Percentiles rank a stretch among this genome's conserved stretches.
Evolutionary conservation across 2,797 vertebrate genomes (phyloP).

Genomic region (Poeciliopsis infans): DNA sequence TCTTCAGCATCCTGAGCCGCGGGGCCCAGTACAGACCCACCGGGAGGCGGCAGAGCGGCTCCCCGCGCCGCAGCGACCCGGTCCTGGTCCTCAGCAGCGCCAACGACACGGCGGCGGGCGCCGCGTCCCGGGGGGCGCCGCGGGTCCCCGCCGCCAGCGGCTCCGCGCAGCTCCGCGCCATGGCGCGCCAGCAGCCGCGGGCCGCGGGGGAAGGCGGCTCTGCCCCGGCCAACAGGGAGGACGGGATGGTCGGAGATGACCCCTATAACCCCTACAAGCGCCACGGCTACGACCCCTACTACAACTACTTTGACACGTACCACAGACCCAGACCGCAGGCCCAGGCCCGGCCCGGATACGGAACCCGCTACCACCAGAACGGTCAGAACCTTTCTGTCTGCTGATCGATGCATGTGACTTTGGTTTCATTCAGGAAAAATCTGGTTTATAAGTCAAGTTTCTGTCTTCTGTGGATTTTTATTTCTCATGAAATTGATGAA

Average conservation of each 20-base stretch:
- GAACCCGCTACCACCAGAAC: conserved; percentile 88
- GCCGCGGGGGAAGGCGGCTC: conserved; percentile 1
- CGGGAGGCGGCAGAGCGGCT: conserved; percentile 54
- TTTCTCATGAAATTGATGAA: neutral
- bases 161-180: conserved; percentile 69
- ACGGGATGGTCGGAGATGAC: conserved; percentile 88
- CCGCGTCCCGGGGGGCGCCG: conserved; percentile 27
- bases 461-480: neutral
- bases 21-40: conserved; percentile 85
- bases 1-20: conserved; percentile 86
- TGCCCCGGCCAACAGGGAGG: conserved; percentile 56
- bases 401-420: neutral
- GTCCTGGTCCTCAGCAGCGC: conserved; percentile 57
- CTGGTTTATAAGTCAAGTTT: neutral
- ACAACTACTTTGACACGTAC: conserved; percentile 93
- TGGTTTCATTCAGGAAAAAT: neutral
- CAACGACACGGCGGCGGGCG: conserved; percentile 60
- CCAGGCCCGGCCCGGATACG: conserved; percentile 83
- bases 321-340: conserved; percentile 81
- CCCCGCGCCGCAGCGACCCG: conserved; percentile 16
- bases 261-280: conserved; percentile 90
- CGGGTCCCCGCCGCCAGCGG: conserved; percentile 56
- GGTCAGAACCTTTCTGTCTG: conserved; percentile 68
- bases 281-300: conserved; percentile 87
- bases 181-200: conserved; percentile 58